Evolutionary conservation across 1,140 invertebrate species (phyloP), one percentile per base, ranked within the genome.

Genomic region (Drosophila lini): DNA sequence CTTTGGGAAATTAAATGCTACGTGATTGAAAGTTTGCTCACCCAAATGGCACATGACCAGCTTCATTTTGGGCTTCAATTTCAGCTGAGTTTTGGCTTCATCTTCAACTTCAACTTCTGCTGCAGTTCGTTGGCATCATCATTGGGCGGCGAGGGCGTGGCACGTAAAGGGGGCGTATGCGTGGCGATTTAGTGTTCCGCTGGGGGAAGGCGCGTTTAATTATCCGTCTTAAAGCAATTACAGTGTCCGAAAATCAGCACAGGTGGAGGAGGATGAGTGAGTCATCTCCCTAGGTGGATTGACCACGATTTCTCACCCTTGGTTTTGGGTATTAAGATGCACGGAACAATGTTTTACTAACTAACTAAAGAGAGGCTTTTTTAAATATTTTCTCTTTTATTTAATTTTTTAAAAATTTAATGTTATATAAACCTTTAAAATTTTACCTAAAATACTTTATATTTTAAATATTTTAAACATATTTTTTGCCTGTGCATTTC

Each of bases 1-100:
- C 80, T 75, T 83, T 82, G 75, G 80, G 64, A 82, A 82, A 82
- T 82, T 65, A 82, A 82, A 70, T 62, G 77, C 69, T 65, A 75
- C 81, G 80, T 79, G 80, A 79, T 75, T 75, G 60, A 83, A 79
- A 82, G 76, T 69, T 78, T 71, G 69, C 69, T 71, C 53, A 41
- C 42, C 63, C 65, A 63, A 74, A 74, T 80, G 69, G 77, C 69
- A 74, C 52, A 73, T 78, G 76, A 58, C 78, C 78, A 69, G 47
- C 69, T 71, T 71, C 76, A 78, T 44, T 81, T 48, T 48, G 53
- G 52, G 59, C 44, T 52, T 53, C 63, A 25, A 28, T 68, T 69
- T 55, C 38, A 69, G 62, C 61, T n/a, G 52, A 38, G 52, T 25
- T 64, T 34, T 41, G 25, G 58, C 65, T 69, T 45, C 62, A 42